Evolutionary conservation across 2,113 vertebrate genomes (phyloP).

Genomic region (Amblyornis subalaris): DNA sequence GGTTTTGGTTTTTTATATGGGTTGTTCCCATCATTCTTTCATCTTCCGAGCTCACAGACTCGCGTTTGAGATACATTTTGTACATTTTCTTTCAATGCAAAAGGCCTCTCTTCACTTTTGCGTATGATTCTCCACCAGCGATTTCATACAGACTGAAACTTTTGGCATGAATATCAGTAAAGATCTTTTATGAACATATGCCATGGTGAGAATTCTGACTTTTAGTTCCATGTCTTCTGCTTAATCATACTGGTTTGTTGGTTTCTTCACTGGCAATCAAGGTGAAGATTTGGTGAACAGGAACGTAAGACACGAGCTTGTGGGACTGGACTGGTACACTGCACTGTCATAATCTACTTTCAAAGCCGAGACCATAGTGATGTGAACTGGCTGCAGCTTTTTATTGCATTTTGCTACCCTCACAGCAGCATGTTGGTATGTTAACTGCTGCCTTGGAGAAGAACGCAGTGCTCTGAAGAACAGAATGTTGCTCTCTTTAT

Average conservation of each 20-base stretch:
- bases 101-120: background rate
- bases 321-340: background rate
- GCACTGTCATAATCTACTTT: background rate
- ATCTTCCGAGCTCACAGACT: background rate
- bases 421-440: background rate
- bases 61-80: background rate
- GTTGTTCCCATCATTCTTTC: background rate
- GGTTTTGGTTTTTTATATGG: background rate
- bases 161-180: background rate
- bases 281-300: background rate
- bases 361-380: background rate
- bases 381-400: background rate
- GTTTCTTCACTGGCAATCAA: background rate
- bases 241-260: background rate
- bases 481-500: background rate
- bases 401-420: background rate
- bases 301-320: accelerated
- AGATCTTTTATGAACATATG: background rate
- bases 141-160: background rate
- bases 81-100: background rate
- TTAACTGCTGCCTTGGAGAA: background rate
- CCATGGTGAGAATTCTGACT: background rate
- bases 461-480: background rate
- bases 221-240: background rate
- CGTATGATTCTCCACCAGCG: background rate